A percentile compares a stretch with the other conserved stretches of the same genome.
Evolutionary conservation across 2,888 invertebrate species (phyloP).

Genomic region (Schizotus pectinicornis): DNA sequence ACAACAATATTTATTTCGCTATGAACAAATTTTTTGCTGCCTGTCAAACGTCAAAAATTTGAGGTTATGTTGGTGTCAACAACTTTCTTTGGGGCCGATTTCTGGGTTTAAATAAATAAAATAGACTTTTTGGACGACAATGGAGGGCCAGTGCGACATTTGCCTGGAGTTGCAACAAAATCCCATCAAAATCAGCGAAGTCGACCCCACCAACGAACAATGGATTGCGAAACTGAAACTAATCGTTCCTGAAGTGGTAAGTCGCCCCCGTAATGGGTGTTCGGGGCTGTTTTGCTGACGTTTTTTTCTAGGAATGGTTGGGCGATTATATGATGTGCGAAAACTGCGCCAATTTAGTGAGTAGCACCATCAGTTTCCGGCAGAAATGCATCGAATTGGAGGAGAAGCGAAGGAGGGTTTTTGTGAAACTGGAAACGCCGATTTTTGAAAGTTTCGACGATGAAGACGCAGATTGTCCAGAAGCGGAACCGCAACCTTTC

Average conservation of each 20-base stretch:
- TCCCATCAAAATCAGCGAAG: slow-evolving; percentile 2
- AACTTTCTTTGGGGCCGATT: no score
- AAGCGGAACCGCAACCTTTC: neutral
- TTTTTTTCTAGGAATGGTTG: neutral
- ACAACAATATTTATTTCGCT: no score
- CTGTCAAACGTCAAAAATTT: no score
- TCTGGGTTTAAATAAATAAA: no score
- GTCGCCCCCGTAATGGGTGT: neutral
- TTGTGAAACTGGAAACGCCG: neutral
- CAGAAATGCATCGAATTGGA: neutral
- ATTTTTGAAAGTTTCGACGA: no score
- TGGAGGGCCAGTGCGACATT: slow-evolving; percentile 4
- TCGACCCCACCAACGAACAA: slow-evolving; percentile 1
- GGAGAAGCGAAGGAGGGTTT: neutral
- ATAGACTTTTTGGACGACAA: no score
- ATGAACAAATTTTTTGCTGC: no score
- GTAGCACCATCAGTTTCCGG: neutral
- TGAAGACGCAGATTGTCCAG: neutral
- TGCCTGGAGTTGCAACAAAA: slow-evolving; percentile 1
- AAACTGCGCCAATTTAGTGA: neutral
- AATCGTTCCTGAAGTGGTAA: slow-evolving; percentile 20
- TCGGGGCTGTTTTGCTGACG: neutral
- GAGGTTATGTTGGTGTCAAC: no score
- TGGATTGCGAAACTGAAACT: slow-evolving; percentile 10
- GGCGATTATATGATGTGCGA: neutral